These are phyloP conservation scores for Panurus biarmicus DNA, from an alignment of 2,113 vertebrate species.

Conservation along the genomic window DNA sequence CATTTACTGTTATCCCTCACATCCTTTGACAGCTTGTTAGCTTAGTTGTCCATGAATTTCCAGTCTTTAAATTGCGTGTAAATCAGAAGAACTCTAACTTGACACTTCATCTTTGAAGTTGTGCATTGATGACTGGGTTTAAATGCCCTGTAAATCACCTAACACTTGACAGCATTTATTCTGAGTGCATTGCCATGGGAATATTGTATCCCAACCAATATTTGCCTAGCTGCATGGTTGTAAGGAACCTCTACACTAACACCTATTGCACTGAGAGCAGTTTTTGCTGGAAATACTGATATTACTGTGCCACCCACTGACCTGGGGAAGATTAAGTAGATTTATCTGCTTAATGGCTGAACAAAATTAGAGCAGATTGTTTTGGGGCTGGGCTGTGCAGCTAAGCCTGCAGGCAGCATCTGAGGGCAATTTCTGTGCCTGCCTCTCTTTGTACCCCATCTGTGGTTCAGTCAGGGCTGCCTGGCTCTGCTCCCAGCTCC, in stretches of 20 bases:
- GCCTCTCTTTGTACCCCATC: not conserved
- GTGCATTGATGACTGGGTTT: not conserved
- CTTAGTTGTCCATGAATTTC: not conserved
- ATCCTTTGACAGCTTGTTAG: not conserved
- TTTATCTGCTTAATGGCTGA: constrained; percentile 80
- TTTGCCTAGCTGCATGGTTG: not conserved
- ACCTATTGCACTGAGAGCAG: not conserved
- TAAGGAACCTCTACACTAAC: not conserved
- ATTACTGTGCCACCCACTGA: constrained; percentile 61
- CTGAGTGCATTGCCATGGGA: accelerated
- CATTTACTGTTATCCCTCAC: not conserved
- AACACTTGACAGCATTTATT: not conserved
- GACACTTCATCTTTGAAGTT: not conserved
- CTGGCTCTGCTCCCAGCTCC: not conserved
- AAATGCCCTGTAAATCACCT: not conserved
- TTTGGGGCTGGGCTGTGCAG: constrained; percentile 38
- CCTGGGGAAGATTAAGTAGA: constrained; percentile 74
- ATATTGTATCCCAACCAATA: not conserved
- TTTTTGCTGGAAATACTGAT: constrained; percentile 29
- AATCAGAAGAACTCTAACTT: not conserved
- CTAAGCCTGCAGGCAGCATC: constrained; percentile 29
- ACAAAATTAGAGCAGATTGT: constrained; percentile 80
- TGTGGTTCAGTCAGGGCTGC: not conserved
- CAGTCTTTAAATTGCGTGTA: not conserved
- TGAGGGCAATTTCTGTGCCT: not conserved